Evolutionary conservation across 1,140 invertebrate species (phyloP).

Genomic region (Thrips palmi): DNA sequence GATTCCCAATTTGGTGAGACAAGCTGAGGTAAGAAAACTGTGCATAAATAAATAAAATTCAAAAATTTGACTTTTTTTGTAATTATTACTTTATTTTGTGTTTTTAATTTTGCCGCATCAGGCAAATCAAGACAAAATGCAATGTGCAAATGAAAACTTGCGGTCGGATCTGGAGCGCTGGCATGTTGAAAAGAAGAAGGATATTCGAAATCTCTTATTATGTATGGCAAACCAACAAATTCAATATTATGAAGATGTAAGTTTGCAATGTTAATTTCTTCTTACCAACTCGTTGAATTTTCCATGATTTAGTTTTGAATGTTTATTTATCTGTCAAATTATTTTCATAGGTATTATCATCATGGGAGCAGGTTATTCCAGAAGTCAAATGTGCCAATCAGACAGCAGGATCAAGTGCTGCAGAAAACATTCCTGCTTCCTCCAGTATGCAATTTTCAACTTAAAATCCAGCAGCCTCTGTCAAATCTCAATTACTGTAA

Average conservation of each 20-base stretch:
- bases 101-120: conserved; percentile 14
- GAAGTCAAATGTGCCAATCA: no score
- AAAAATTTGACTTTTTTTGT: conserved; percentile 2
- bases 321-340: no score
- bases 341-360: no score
- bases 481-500: no score
- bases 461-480: no score
- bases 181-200: conserved; percentile 45
- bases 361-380: no score
- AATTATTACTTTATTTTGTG: conserved; percentile 2
- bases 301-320: no score
- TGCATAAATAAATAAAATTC: neutral
- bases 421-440: no score
- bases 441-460: no score
- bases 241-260: conserved; percentile 38
- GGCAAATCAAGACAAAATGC: conserved; percentile 37
- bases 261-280: no score
- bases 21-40: conserved; percentile 26
- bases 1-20: conserved; percentile 34
- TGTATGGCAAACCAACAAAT: conserved; percentile 49
- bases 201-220: conserved; percentile 44
- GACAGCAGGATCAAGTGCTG: no score
- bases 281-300: no score
- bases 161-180: conserved; percentile 50
- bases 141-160: conserved; percentile 52